Percentiles rank a stretch among this genome's conserved stretches.
Conservation (phyloP, 2,797 vertebrate species). For the Gallinago stenura region DNA sequence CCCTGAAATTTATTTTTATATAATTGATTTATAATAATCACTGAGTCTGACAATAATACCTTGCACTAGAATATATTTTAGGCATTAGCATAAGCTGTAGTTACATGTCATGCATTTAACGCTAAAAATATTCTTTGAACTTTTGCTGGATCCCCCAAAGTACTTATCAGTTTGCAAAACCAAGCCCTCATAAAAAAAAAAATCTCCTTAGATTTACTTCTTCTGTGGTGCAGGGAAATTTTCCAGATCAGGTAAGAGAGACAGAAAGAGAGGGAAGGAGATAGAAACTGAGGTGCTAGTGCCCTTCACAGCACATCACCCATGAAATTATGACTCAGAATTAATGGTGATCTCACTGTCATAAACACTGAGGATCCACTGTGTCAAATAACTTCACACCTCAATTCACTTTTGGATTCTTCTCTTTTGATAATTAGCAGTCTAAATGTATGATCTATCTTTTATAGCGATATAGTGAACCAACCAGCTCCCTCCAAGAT, state of each 20-base stretch:
- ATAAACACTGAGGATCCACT: neutral
- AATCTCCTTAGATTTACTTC: neutral
- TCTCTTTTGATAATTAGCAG: neutral
- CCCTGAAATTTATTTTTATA: neutral
- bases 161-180: neutral
- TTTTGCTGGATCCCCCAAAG: neutral
- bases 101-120: neutral
- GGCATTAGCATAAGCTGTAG: neutral
- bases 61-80: conserved; percentile 25
- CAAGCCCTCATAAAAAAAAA: conserved; percentile 2
- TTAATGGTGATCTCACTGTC: neutral
- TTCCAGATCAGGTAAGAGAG: neutral
- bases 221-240: conserved; percentile 1
- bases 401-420: neutral
- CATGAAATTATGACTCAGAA: neutral
- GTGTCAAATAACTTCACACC: neutral
- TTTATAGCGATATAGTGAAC: neutral
- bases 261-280: neutral
- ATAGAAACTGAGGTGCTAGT: neutral
- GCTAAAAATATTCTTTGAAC: neutral
- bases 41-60: neutral
- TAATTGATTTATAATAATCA: neutral
- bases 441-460: neutral
- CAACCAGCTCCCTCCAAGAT: neutral
- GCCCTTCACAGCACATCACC: neutral